Percentiles rank a stretch among this genome's conserved stretches.
These are phyloP conservation scores for Mesocentrotus franciscanus DNA, from an alignment of 53 echinoderm and acorn worm genomes.

Conservation along the genomic window DNA sequence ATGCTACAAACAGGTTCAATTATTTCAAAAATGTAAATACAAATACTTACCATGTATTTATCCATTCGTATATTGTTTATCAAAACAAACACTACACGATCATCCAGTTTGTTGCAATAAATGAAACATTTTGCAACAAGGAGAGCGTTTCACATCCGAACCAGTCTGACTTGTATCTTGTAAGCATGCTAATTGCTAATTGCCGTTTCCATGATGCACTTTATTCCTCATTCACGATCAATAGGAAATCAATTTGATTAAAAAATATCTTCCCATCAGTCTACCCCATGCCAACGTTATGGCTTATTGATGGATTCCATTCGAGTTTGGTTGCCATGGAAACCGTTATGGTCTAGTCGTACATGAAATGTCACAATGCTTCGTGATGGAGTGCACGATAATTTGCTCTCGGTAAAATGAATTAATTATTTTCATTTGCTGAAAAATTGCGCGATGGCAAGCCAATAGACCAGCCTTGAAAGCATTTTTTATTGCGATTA, in stretches of 20 bases:
- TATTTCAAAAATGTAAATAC: background rate
- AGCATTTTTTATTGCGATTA: background rate
- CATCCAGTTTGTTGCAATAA: background rate
- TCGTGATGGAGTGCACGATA: background rate
- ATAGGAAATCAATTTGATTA: constrained; percentile 27
- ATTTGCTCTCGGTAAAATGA: background rate
- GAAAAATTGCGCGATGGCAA: background rate
- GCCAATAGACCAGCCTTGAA: constrained; percentile 7
- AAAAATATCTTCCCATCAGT: constrained; percentile 26
- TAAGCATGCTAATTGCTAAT: constrained; percentile 4
- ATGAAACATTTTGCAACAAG: background rate
- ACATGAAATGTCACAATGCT: constrained; percentile 1
- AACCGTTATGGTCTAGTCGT: constrained; percentile 33
- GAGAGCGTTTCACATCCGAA: background rate
- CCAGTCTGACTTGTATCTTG: background rate
- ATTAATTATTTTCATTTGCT: constrained; percentile 23
- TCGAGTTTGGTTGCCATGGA: constrained; percentile 3
- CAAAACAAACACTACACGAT: background rate
- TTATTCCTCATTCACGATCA: background rate
- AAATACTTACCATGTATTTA: constrained; percentile 1
- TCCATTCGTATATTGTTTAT: background rate
- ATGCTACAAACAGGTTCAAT: too few species aligned
- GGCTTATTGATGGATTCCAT: constrained; percentile 8
- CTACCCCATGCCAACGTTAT: background rate
- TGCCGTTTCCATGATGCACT: background rate